A percentile compares a stretch with the other conserved stretches of the same genome.
Evolutionary conservation across 2,797 vertebrate genomes (phyloP).

Genomic region (Acanthornis magna): DNA sequence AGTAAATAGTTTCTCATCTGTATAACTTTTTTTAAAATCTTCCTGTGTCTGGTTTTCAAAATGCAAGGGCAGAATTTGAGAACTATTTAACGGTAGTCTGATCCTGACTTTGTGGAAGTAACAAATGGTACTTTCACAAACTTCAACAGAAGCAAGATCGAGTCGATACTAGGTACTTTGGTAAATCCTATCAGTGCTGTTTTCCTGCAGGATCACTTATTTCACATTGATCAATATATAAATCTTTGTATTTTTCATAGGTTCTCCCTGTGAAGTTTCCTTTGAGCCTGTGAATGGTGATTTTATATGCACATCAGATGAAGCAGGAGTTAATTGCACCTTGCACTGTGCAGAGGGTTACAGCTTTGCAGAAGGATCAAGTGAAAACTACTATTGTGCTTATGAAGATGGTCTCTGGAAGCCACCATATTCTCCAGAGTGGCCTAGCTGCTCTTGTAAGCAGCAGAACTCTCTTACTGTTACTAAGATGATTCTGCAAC

Average conservation of each 20-base stretch:
- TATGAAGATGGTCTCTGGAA: constrained; percentile 88
- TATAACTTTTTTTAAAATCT: not conserved
- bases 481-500: not conserved
- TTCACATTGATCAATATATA: not conserved
- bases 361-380: constrained; percentile 88
- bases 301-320: constrained; percentile 84
- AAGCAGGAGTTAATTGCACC: constrained; percentile 87
- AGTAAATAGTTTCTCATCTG: not conserved
- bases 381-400: constrained; percentile 88
- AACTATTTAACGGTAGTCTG: not conserved
- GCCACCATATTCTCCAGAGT: constrained; percentile 83
- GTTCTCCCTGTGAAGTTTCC: constrained; percentile 88
- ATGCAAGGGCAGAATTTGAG: not conserved
- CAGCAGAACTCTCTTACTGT: not conserved
- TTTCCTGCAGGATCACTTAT: not conserved
- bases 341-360: constrained; percentile 89
- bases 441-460: constrained; percentile 93
- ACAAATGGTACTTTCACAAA: not conserved
- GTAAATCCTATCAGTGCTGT: not conserved
- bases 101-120: not conserved
- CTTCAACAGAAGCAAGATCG: not conserved
- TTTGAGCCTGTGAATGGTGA: constrained; percentile 88
- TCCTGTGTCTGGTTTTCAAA: not conserved
- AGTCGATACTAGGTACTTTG: not conserved
- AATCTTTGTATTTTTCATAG: constrained; percentile 51